phyloP scores from a whole-genome alignment of 2,113 vertebrate genomes.

The Hippocampus guttulatus region DNA sequence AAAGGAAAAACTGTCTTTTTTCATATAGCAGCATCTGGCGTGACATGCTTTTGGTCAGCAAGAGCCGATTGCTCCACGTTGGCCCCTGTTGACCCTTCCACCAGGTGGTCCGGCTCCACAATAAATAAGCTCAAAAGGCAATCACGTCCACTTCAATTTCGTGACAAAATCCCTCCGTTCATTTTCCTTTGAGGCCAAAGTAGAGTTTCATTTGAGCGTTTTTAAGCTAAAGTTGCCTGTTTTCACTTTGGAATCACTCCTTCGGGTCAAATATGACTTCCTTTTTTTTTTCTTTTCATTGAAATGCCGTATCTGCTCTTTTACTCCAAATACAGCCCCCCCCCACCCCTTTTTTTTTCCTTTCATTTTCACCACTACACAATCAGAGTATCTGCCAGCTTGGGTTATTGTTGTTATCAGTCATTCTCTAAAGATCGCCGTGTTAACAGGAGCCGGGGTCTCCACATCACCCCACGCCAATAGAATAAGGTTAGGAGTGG shows the following conservation, averaged over 20 bases:
- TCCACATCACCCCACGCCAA: constrained; percentile 22
- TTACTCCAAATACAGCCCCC: constrained; percentile 17
- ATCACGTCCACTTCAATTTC: neutral
- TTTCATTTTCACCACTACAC: neutral
- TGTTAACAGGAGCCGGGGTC: constrained; percentile 34
- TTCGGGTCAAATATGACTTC: neutral
- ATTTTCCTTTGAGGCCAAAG: constrained; percentile 2
- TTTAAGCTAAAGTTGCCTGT: neutral
- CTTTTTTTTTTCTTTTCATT: neutral
- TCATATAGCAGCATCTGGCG: neutral
- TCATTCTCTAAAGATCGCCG: constrained; percentile 54
- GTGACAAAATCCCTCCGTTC: neutral
- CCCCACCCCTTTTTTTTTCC: neutral
- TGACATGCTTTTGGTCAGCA: neutral
- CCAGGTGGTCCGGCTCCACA: neutral
- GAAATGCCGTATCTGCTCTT: neutral
- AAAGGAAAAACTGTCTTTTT: neutral
- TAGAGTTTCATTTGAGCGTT: neutral
- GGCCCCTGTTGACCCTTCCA: neutral
- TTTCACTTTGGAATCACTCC: neutral
- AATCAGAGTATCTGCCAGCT: constrained; percentile 27
- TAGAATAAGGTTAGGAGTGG: constrained; percentile 51
- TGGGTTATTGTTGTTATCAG: constrained; percentile 60
- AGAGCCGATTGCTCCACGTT: neutral
- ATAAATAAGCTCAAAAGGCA: constrained; percentile 4